Percentiles rank a stretch among this genome's conserved stretches.
Conservation (phyloP, 1,140 invertebrate species). For the Melanaphis sacchari region DNA sequence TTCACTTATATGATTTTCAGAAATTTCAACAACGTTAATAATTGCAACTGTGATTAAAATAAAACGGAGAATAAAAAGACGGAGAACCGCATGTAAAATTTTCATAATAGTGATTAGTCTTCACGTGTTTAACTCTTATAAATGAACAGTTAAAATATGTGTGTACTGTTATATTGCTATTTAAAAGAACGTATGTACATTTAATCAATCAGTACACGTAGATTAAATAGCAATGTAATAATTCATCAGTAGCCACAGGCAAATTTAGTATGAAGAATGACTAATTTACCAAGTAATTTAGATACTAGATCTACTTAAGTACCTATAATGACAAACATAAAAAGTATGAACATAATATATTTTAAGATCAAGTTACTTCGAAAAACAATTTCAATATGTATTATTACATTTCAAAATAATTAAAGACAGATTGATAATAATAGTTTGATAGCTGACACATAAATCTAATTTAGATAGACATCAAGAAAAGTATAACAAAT, state of each 20-base stretch:
- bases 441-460: neutral
- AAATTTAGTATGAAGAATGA: neutral
- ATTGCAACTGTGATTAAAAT: neutral
- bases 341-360: neutral
- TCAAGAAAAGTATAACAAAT: neutral
- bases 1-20: neutral
- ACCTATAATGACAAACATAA: slow-evolving; percentile 5
- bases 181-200: neutral
- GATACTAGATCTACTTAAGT: neutral
- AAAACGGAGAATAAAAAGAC: neutral
- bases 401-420: neutral
- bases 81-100: neutral
- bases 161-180: neutral
- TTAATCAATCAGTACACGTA: neutral
- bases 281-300: neutral
- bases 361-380: neutral
- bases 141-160: neutral
- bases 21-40: neutral
- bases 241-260: neutral
- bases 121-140: neutral
- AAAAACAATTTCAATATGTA: neutral
- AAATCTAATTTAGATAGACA: neutral
- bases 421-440: neutral
- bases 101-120: neutral
- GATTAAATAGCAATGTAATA: neutral